Evolutionary conservation across 2,113 vertebrate species (phyloP).

Genomic region (Verasper variegatus): DNA sequence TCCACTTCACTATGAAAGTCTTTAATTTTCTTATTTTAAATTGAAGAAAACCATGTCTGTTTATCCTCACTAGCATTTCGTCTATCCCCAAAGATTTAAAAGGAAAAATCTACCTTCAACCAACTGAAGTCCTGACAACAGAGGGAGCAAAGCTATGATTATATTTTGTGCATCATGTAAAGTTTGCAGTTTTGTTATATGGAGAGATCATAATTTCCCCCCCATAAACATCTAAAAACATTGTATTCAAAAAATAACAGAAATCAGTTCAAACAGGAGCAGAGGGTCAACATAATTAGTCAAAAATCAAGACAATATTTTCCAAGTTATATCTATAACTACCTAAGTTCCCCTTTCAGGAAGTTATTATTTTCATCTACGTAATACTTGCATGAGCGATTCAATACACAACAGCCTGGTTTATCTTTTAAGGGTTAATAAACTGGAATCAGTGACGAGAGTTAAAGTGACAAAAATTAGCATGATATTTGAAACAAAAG

Average conservation of each 20-base stretch:
- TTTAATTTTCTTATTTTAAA: neutral
- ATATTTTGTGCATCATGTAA: neutral
- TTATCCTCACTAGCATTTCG: neutral
- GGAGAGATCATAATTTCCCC: neutral
- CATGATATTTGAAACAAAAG: too few relatives aligned
- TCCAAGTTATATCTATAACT: slow-evolving; percentile 15
- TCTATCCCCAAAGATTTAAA: neutral
- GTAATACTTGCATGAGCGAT: neutral
- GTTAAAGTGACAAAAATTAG: too few relatives aligned
- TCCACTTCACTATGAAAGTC: neutral
- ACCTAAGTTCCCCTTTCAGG: neutral
- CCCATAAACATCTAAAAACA: neutral
- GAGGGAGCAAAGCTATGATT: neutral
- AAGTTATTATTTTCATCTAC: neutral
- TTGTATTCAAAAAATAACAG: neutral
- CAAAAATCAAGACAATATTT: slow-evolving; percentile 24
- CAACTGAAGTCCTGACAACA: too few relatives aligned
- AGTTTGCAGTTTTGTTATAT: neutral
- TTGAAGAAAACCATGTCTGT: neutral
- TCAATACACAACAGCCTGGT: neutral
- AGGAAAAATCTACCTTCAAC: neutral
- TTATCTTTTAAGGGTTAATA: neutral
- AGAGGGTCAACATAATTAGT: neutral
- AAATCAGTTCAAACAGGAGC: neutral
- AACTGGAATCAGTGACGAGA: neutral